A percentile compares a stretch with the other conserved stretches of the same genome.
Conservation (phyloP, 2,888 invertebrate species). For the Ceratothoa steindachneri region DNA sequence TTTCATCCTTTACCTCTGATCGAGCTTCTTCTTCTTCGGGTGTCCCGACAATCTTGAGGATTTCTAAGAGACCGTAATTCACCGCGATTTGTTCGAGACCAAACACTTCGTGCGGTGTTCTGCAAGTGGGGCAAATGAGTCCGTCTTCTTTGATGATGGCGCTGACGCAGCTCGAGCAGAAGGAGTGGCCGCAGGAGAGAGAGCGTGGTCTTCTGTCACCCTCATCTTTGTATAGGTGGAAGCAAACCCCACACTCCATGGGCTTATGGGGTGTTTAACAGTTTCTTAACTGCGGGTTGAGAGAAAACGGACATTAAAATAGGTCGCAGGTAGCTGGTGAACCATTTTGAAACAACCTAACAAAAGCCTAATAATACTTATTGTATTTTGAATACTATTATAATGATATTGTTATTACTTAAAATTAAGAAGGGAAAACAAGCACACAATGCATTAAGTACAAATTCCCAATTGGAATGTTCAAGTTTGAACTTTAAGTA, state of each 20-base stretch:
- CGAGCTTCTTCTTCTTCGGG: slow-evolving; percentile 20
- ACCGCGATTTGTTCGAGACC: slow-evolving; percentile 16
- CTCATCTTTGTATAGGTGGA: slow-evolving; percentile 19
- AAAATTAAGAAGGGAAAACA: no score
- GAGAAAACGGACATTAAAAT: no score
- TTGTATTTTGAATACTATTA: no score
- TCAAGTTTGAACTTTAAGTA: no score
- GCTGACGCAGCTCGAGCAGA: slow-evolving; percentile 20
- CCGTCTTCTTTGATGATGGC: slow-evolving; percentile 19
- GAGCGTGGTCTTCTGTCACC: slow-evolving; percentile 18
- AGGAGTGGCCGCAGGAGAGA: slow-evolving; percentile 18
- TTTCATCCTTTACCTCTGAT: slow-evolving; percentile 15
- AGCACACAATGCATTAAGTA: no score
- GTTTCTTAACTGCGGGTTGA: no score
- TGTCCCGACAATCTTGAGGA: slow-evolving; percentile 13
- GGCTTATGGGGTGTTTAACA: no score
- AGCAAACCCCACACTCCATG: slow-evolving; percentile 26
- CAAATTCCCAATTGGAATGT: no score
- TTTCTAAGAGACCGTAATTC: slow-evolving; percentile 22
- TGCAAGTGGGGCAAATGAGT: slow-evolving; percentile 18
- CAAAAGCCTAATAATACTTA: no score
- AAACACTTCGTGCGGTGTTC: slow-evolving; percentile 19
- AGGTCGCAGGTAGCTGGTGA: no score
- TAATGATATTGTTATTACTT: no score
- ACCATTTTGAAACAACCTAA: no score